Evolutionary conservation across 92 coral and sea anemone species (phyloP).

Genomic region (Zoanthus gigantus): DNA sequence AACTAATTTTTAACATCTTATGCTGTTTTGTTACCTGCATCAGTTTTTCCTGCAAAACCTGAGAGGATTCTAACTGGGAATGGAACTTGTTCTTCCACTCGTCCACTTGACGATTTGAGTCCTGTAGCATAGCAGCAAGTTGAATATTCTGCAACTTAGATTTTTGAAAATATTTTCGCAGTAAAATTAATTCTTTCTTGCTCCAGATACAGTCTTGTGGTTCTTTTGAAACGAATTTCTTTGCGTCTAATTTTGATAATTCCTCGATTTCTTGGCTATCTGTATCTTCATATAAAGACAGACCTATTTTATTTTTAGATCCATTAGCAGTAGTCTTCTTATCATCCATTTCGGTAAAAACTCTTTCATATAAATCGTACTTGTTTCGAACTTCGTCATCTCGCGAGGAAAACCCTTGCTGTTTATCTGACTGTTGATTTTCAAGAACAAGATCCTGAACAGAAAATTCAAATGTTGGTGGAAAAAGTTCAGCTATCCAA

Average conservation of each 20-base stretch:
- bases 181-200: constrained; percentile 70
- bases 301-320: neutral
- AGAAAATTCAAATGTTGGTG: constrained; percentile 85
- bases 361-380: constrained; percentile 53
- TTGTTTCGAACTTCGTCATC: constrained; percentile 24
- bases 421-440: constrained; percentile 16
- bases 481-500: constrained; percentile 91
- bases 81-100: constrained; percentile 66
- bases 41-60: constrained; percentile 56
- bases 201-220: constrained; percentile 78
- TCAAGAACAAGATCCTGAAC: constrained; percentile 59
- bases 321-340: neutral
- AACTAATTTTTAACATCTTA: constrained; percentile 79
- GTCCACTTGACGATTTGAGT: constrained; percentile 67
- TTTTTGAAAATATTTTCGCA: constrained; percentile 82
- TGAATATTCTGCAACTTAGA: constrained; percentile 88
- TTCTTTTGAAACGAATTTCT: neutral
- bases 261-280: constrained; percentile 15
- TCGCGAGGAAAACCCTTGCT: neutral
- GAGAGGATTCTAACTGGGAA: constrained; percentile 35
- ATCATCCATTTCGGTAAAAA: constrained; percentile 27
- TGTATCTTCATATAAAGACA: neutral
- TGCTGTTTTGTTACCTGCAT: constrained; percentile 72
- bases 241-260: neutral
- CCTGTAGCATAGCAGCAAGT: constrained; percentile 76